A percentile compares a stretch with the other conserved stretches of the same genome.
Evolutionary conservation across 2,888 invertebrate species (phyloP).

Genomic region (Criorhina ranunculi): DNA sequence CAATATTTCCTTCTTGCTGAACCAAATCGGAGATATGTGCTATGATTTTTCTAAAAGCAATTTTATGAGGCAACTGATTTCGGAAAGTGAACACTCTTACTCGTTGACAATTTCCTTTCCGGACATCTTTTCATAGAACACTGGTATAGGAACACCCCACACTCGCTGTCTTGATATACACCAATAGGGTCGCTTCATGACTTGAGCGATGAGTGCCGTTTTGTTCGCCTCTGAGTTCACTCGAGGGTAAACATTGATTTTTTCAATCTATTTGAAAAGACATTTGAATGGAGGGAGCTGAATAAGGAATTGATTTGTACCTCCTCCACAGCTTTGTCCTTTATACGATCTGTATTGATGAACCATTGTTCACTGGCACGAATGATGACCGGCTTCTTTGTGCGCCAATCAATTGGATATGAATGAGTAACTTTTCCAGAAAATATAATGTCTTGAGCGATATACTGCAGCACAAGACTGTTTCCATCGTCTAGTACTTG

Average conservation of each 20-base stretch:
- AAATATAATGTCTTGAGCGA: constrained; percentile 87
- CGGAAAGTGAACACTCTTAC: too few species aligned
- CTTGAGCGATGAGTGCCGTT: constrained; percentile 88
- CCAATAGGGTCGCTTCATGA: constrained; percentile 96
- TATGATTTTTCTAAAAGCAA: constrained; percentile 87
- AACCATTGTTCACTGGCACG: constrained; percentile 99
- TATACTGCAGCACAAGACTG: constrained; percentile 86
- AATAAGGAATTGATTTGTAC: constrained; percentile 78
- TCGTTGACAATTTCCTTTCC: constrained; percentile 87
- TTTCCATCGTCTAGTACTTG: constrained; percentile 90
- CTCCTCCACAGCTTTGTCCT: constrained; percentile 87
- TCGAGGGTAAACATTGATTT: constrained; percentile 90
- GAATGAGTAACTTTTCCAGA: constrained; percentile 90
- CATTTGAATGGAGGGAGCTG: neutral
- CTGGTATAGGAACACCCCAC: constrained; percentile 99
- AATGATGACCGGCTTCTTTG: constrained; percentile 95
- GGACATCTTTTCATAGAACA: constrained; percentile 88
- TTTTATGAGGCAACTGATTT: neutral
- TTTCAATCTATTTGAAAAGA: constrained; percentile 86
- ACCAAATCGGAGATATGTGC: constrained; percentile 89
- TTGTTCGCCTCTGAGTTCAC: constrained; percentile 86
- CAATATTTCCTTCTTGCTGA: constrained; percentile 88
- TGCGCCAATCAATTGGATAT: constrained; percentile 99
- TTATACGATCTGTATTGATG: constrained; percentile 92
- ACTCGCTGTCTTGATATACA: constrained; percentile 98